Percentiles rank a stretch among this genome's conserved stretches.
Conservation (phyloP, 2,113 vertebrate species). For the Anoura caudifer region DNA sequence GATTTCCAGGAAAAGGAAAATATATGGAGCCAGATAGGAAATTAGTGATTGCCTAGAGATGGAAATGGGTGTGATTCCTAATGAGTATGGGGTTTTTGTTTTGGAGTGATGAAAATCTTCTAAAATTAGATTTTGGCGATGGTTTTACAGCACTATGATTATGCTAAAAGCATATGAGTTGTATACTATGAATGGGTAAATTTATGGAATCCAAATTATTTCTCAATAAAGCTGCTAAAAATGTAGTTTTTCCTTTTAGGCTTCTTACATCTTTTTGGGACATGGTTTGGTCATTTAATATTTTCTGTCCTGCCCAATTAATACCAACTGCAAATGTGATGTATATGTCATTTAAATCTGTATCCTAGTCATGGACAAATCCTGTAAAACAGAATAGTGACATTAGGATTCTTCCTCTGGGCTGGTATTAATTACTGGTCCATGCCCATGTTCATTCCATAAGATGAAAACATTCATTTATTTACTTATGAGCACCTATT, state of each 20-base stretch:
- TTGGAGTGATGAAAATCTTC: background rate
- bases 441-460: background rate
- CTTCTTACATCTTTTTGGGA: background rate
- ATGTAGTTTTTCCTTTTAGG: background rate
- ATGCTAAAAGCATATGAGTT: background rate
- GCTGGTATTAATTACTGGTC: background rate
- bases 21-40: background rate
- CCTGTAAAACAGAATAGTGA: background rate
- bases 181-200: background rate
- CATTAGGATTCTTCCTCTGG: background rate
- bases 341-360: background rate
- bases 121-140: background rate
- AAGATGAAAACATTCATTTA: background rate
- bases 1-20: background rate
- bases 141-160: background rate
- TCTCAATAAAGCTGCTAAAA: conserved; percentile 7
- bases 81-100: background rate
- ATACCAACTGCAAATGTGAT: background rate
- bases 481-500: background rate
- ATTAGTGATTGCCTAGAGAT: background rate
- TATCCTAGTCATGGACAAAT: background rate
- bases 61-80: background rate
- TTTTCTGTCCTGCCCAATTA: background rate
- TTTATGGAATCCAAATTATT: background rate
- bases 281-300: background rate